phyloP scores from a whole-genome alignment of 2,888 invertebrate genomes.

The Harmothoe impar region DNA sequence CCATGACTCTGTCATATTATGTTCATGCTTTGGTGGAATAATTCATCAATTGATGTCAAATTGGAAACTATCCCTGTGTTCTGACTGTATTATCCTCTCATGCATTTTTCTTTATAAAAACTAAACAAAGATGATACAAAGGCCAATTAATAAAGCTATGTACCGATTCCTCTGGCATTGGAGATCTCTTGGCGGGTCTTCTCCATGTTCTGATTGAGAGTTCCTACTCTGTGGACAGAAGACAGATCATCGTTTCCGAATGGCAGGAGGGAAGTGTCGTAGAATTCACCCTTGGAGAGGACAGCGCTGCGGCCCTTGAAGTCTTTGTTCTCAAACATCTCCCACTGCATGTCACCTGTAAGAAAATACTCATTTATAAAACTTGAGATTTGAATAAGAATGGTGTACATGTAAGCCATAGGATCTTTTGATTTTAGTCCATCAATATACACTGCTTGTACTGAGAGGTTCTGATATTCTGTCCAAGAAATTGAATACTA shows the following conservation, averaged over 20 bases:
- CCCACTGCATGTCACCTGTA: slow-evolving; percentile 25
- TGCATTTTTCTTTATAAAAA: no score
- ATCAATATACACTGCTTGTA: no score
- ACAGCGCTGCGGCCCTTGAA: slow-evolving; percentile 47
- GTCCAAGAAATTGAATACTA: no score
- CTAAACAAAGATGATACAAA: no score
- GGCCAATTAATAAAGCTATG: no score
- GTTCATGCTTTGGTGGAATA: no score
- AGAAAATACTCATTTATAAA: not conserved
- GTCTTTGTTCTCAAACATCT: slow-evolving; percentile 41
- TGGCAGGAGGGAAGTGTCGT: not conserved
- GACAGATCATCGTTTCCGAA: slow-evolving; percentile 13
- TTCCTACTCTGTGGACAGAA: slow-evolving; percentile 25
- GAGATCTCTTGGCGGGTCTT: slow-evolving; percentile 40
- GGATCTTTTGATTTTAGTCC: not conserved
- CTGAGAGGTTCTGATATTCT: no score
- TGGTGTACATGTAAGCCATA: not conserved
- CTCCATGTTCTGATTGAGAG: not conserved
- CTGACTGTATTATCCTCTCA: no score
- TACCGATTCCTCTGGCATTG: slow-evolving; percentile 51
- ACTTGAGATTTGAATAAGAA: no score
- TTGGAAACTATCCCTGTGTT: no score
- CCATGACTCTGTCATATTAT: no score
- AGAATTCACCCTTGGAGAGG: not conserved
- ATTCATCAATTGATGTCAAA: no score